Evolutionary conservation across 2,797 vertebrate species (phyloP), one percentile per base, ranked within the genome.

Genomic region (Phoxinus dragarum): DNA sequence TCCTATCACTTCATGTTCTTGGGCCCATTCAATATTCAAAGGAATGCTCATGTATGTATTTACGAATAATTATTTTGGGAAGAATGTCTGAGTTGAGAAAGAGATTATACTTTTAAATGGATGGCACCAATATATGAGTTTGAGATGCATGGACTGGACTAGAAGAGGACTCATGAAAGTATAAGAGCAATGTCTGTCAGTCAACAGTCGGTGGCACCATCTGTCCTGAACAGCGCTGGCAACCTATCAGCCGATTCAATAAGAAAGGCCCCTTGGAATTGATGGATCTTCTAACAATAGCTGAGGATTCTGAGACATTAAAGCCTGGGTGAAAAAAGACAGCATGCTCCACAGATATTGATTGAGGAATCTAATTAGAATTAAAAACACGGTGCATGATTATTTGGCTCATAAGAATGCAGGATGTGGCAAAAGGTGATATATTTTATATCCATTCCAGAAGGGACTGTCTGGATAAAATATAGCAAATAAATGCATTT

Each of bases 281-380:
- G 42, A 77, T 36, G 21, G 42, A 75, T 86, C 72, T 67, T 6
- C 64, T 14, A 49, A 80, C 82, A 80, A 84, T 56, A 73, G 81
- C 86, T 80, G 73, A 76, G 76, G n/a, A 69, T 85, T 81, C 71
- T 67, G 10, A 59, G 52, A 86, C 31, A 84, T 36, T 52, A 40
- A 36, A 66, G 85, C 61, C 34, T 59, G 68, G 44, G 72, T 82
- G 19, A 73, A 83, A 84, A 47, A 81, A 59, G 68, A 84, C 85
- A 61, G 44, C 72, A 44, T 34, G 36, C 74, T 66, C 75, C 73
- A n/a, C 19, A 80, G 67, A 81, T 80, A 87, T 81, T 78, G 66
- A 87, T 74, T 64, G 6, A 16, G 23, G 42, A 83, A 59, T 78
- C 21, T 66, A 87, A 87, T 87, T 84, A 87, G 88, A 85, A 76